These are phyloP conservation scores for Frankliniella fusca DNA, from an alignment of 2,888 invertebrate genomes.

Conservation along the genomic window DNA sequence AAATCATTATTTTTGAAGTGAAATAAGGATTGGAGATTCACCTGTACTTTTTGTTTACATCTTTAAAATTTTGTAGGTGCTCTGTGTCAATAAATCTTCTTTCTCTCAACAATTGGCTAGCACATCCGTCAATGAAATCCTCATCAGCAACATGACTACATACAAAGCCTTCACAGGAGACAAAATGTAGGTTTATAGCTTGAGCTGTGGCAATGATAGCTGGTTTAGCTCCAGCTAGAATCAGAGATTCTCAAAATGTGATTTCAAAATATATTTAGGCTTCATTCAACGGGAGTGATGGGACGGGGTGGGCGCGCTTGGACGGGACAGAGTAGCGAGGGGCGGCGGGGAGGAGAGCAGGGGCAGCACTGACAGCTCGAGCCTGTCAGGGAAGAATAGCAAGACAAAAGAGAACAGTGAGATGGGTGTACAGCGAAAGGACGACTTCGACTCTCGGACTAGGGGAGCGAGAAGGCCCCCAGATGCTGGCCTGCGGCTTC, in stretches of 20 bases:
- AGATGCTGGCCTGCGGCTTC: not conserved
- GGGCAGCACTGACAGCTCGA: too few relatives aligned
- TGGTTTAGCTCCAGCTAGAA: slow-evolving; percentile 70
- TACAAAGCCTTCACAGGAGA: slow-evolving; percentile 73
- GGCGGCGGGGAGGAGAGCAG: too few relatives aligned
- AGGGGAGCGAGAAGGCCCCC: not conserved
- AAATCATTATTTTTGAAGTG: not conserved
- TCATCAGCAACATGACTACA: slow-evolving; percentile 78
- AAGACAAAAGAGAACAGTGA: too few relatives aligned
- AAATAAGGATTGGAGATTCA: slow-evolving; percentile 41
- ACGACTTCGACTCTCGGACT: not conserved
- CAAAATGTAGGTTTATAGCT: slow-evolving; percentile 64
- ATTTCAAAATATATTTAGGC: not conserved
- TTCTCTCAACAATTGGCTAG: slow-evolving; percentile 67
- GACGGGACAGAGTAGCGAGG: too few relatives aligned
- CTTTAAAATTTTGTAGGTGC: slow-evolving; percentile 64
- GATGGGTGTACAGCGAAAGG: too few relatives aligned
- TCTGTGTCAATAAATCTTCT: slow-evolving; percentile 63
- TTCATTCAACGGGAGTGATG: not conserved
- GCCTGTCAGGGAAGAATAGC: too few relatives aligned
- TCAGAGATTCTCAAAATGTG: slow-evolving; percentile 45
- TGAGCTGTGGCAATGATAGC: slow-evolving; percentile 72
- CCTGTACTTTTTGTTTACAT: slow-evolving; percentile 82
- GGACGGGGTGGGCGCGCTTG: too few relatives aligned
- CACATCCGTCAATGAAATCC: slow-evolving; percentile 70